Conservation (phyloP, 1,140 invertebrate genomes). For the Bombus sibiricus region DNA sequence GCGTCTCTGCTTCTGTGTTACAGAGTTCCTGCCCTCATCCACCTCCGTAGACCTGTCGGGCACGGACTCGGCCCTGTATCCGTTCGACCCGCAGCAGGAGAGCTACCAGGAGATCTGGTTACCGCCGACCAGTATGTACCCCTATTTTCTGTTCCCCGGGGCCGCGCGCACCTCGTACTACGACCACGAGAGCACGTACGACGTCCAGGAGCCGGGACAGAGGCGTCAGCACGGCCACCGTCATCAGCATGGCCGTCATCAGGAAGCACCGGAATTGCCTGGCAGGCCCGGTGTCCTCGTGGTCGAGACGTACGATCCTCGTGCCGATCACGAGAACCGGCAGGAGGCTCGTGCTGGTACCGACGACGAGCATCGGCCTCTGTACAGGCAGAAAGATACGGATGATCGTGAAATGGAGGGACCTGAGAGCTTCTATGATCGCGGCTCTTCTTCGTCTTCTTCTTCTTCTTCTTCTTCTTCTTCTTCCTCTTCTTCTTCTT, state of each 20-base stretch:
- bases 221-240: conserved; percentile 58
- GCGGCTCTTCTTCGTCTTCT: conserved; percentile 65
- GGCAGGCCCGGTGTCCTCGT: conserved; percentile 69
- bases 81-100: conserved; percentile 82
- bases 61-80: conserved; percentile 84
- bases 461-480: conserved; percentile 67
- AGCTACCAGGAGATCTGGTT: conserved; percentile 83
- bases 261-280: conserved; percentile 73
- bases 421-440: conserved; percentile 61
- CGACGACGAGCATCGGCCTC: conserved; percentile 48
- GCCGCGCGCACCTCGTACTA: conserved; percentile 78
- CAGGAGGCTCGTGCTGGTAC: conserved; percentile 51
- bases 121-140: conserved; percentile 83
- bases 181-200: conserved; percentile 74
- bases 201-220: conserved; percentile 65
- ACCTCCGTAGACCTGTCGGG: conserved; percentile 83
- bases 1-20: conserved; percentile 83
- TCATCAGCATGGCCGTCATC: conserved; percentile 69
- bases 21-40: conserved; percentile 83
- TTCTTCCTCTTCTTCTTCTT: conserved; percentile 66
- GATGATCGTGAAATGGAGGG: conserved; percentile 65
- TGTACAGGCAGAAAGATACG: conserved; percentile 39
- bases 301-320: conserved; percentile 68
- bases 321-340: conserved; percentile 69
- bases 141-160: conserved; percentile 84